Evolutionary conservation across 2,888 invertebrate genomes (phyloP).

Genomic region (Rhopalosiphum nymphaeae): DNA sequence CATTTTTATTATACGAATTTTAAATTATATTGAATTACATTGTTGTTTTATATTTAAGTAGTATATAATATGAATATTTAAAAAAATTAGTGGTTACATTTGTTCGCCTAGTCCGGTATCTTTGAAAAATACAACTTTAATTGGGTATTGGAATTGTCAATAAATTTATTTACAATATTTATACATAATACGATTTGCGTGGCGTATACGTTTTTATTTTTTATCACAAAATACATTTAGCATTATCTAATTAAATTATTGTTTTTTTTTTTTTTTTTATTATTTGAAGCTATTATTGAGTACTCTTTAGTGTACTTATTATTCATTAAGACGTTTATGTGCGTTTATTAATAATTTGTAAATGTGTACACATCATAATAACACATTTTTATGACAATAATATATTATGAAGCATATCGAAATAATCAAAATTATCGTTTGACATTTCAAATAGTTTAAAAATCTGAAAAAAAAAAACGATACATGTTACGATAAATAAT

Average conservation of each 20-base stretch:
- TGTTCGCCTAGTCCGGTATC: too few species aligned
- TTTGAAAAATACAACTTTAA: not conserved
- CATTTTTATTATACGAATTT: too few species aligned
- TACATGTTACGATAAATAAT: not conserved
- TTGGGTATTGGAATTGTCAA: not conserved
- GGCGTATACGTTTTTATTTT: not conserved
- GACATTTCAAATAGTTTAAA: not conserved
- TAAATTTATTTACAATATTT: not conserved
- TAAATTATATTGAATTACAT: too few species aligned
- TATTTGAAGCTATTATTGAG: not conserved
- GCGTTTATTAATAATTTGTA: not conserved
- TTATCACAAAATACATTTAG: not conserved
- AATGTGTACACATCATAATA: not conserved
- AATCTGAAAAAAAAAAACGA: not conserved
- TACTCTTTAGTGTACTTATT: not conserved
- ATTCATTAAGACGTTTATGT: not conserved
- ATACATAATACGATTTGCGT: not conserved
- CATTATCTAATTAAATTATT: not conserved
- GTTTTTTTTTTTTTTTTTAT: not conserved
- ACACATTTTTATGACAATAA: not conserved
- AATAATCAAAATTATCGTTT: not conserved
- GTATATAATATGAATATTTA: too few species aligned
- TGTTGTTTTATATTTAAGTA: too few species aligned
- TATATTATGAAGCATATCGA: too few species aligned
- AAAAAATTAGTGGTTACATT: too few species aligned